These are phyloP conservation scores for Barbus barbus DNA, from an alignment of 2,113 vertebrate species.

Conservation along the genomic window DNA sequence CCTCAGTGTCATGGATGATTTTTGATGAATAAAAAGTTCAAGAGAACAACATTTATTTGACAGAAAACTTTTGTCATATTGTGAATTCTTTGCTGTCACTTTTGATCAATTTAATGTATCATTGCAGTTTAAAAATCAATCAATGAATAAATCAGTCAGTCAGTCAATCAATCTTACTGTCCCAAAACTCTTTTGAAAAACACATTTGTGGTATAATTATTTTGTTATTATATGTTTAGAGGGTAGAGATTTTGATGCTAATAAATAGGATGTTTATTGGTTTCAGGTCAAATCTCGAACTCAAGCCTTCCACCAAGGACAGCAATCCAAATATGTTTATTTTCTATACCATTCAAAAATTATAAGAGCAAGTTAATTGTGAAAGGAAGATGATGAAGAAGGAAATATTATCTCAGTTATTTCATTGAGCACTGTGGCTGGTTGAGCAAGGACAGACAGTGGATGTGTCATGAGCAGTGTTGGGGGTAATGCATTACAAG, in stretches of 20 bases:
- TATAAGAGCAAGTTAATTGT: not conserved
- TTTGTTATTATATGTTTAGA: too few relatives aligned
- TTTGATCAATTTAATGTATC: not conserved
- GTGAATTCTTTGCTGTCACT: too few relatives aligned
- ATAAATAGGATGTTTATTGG: not conserved
- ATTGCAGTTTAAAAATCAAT: not conserved
- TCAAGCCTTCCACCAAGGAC: not conserved
- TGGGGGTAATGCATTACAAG: too few relatives aligned
- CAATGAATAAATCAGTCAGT: not conserved
- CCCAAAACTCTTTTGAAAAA: not conserved
- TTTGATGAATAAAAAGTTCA: too few relatives aligned
- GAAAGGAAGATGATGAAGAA: not conserved
- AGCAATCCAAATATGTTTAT: not conserved
- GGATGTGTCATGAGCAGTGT: not conserved
- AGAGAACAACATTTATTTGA: too few relatives aligned
- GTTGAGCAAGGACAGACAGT: not conserved
- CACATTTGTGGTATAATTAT: not conserved
- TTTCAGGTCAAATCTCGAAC: not conserved
- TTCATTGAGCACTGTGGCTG: not conserved
- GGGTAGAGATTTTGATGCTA: too few relatives aligned
- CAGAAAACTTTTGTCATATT: too few relatives aligned
- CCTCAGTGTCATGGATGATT: not conserved
- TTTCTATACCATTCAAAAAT: not conserved
- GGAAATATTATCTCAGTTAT: too few relatives aligned
- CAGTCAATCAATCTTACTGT: not conserved